Evolutionary conservation across 2,888 invertebrate species (phyloP).

Genomic region (Protophormia terraenovae): DNA sequence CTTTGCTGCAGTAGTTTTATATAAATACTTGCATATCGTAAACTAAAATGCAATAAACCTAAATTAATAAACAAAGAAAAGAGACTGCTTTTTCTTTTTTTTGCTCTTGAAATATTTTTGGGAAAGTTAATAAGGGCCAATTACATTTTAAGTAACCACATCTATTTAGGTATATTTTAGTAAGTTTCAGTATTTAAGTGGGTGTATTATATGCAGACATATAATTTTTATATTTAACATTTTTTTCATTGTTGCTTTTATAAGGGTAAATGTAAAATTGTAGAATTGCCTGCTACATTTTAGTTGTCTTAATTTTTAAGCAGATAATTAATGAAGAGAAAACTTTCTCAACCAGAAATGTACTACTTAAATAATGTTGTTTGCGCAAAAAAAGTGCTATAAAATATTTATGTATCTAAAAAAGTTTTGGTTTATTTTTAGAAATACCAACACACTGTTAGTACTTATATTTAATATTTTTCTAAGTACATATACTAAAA

Average conservation of each 20-base stretch:
- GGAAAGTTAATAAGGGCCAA: too few species aligned
- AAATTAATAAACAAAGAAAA: too few species aligned
- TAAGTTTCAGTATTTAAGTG: neutral
- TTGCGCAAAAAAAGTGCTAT: neutral
- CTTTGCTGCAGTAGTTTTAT: neutral
- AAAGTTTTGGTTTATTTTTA: neutral
- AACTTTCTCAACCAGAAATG: neutral
- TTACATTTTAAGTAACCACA: too few species aligned
- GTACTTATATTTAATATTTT: neutral
- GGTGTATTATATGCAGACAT: too few species aligned
- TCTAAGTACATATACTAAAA: neutral
- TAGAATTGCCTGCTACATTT: neutral
- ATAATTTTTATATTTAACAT: neutral
- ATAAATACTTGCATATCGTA: too few species aligned
- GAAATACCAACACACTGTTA: neutral
- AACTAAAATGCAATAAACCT: too few species aligned
- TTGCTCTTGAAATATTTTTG: too few species aligned
- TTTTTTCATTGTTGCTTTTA: neutral
- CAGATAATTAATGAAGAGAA: conserved; percentile 15
- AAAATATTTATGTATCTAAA: neutral
- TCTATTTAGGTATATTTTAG: too few species aligned
- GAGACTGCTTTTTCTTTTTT: too few species aligned
- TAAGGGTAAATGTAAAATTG: neutral
- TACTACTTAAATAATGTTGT: neutral
- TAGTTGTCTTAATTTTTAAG: conserved; percentile 17